A percentile compares a stretch with the other conserved stretches of the same genome.
Conservation (phyloP, 2,888 invertebrate genomes). For the Eristalinus aeneus region DNA sequence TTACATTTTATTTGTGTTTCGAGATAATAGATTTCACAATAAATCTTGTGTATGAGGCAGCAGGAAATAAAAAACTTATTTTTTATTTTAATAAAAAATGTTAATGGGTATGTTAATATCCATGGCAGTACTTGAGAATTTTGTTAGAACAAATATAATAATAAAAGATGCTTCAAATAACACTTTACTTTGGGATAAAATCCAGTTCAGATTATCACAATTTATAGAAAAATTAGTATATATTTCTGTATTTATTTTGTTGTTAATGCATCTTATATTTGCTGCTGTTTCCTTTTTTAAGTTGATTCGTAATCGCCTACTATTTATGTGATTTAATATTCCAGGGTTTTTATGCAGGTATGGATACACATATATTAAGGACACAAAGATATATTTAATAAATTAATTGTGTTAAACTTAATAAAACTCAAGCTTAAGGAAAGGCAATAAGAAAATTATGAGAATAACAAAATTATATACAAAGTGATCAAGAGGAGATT, state of each 20-base stretch:
- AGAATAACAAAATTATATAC: conserved; percentile 19
- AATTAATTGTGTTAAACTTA: not conserved
- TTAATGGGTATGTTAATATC: not conserved
- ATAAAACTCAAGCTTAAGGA: not conserved
- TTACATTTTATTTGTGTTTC: not conserved
- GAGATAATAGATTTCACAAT: not conserved
- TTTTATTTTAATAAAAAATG: not conserved
- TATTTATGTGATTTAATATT: not conserved
- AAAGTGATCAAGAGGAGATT: not conserved
- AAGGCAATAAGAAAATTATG: not conserved
- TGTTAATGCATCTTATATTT: not conserved
- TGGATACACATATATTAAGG: conserved; percentile 13
- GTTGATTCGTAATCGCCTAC: conserved; percentile 1
- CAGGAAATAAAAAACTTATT: not conserved
- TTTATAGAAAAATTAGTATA: not conserved
- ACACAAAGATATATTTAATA: not conserved
- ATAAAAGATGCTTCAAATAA: not conserved
- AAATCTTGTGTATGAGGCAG: not conserved
- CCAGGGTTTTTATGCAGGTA: conserved; percentile 12
- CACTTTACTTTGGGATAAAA: conserved; percentile 26
- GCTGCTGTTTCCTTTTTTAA: not conserved
- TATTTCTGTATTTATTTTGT: not conserved
- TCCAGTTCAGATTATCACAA: conserved; percentile 36
- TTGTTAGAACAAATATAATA: not conserved
- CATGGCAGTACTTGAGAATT: not conserved